phyloP scores from a whole-genome alignment of 2,113 vertebrate genomes.

The Lasiurus cinereus region DNA sequence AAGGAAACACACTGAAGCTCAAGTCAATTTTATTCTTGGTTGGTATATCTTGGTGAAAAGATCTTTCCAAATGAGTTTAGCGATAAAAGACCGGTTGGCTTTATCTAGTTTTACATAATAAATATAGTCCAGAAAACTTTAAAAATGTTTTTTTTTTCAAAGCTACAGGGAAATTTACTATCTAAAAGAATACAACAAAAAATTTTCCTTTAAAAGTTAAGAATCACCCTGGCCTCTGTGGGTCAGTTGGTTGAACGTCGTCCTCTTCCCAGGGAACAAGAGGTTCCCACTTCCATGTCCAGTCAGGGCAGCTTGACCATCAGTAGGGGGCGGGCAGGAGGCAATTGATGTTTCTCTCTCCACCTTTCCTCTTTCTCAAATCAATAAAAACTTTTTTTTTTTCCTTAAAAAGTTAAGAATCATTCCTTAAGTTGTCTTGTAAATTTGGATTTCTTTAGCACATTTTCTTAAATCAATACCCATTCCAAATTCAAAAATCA shows the following conservation, averaged over 20 bases:
- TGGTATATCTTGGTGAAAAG: conserved; percentile 32
- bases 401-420: conserved; percentile 29
- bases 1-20: conserved; percentile 47
- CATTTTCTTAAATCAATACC: conserved; percentile 40
- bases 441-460: conserved; percentile 35
- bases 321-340: neutral
- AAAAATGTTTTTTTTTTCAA: conserved; percentile 23
- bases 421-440: neutral
- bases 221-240: neutral
- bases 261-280: neutral
- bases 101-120: conserved; percentile 38
- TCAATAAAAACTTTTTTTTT: neutral
- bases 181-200: conserved; percentile 3
- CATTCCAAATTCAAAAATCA: conserved; percentile 33
- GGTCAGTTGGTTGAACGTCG: neutral
- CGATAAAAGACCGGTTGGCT: neutral
- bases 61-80: conserved; percentile 32
- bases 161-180: neutral
- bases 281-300: neutral
- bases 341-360: neutral
- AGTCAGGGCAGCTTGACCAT: neutral
- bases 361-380: too few relatives aligned
- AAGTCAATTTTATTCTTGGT: conserved; percentile 48
- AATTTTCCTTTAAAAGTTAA: conserved; percentile 30
- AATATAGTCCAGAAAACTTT: neutral